phyloP scores from a whole-genome alignment of 2,888 invertebrate genomes.

The Paralinhomoeus sp. region DNA sequence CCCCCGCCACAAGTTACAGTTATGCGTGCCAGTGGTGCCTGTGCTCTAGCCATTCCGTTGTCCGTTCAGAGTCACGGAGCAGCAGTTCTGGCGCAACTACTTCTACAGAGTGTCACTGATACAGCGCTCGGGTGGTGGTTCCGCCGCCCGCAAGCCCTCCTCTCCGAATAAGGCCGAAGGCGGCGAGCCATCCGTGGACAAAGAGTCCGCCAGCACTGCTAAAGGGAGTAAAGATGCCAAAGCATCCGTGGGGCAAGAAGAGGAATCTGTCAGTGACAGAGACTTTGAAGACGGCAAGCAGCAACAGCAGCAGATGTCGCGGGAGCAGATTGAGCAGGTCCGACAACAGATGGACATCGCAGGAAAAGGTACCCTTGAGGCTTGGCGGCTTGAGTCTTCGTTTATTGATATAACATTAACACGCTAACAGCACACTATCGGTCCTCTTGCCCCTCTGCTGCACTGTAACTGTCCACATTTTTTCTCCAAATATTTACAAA shows the following conservation, averaged over 20 bases:
- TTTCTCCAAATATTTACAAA: neutral
- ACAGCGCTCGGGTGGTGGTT: constrained; percentile 51
- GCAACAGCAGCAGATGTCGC: constrained; percentile 2
- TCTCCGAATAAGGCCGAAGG: too few relatives aligned
- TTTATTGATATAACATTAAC: too few relatives aligned
- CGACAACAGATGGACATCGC: constrained; percentile 1
- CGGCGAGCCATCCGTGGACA: neutral
- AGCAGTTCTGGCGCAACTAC: constrained; percentile 98
- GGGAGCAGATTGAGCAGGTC: constrained; percentile 1
- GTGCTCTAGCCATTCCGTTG: too few relatives aligned
- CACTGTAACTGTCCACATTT: neutral
- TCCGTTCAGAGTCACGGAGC: constrained; percentile 43
- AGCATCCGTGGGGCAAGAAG: too few relatives aligned
- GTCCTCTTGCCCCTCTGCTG: neutral
- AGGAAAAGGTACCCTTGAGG: neutral
- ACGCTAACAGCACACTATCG: too few relatives aligned
- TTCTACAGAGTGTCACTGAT: constrained; percentile 96
- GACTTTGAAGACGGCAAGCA: too few relatives aligned
- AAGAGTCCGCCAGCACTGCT: neutral
- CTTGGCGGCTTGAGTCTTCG: neutral
- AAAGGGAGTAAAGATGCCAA: too few relatives aligned
- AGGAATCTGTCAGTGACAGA: too few relatives aligned
- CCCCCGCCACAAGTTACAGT: too few relatives aligned
- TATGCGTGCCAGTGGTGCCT: too few relatives aligned
- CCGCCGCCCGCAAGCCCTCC: neutral